Conservation (phyloP, 1,140 invertebrate species). For the Acromyrmex charruanus region DNA sequence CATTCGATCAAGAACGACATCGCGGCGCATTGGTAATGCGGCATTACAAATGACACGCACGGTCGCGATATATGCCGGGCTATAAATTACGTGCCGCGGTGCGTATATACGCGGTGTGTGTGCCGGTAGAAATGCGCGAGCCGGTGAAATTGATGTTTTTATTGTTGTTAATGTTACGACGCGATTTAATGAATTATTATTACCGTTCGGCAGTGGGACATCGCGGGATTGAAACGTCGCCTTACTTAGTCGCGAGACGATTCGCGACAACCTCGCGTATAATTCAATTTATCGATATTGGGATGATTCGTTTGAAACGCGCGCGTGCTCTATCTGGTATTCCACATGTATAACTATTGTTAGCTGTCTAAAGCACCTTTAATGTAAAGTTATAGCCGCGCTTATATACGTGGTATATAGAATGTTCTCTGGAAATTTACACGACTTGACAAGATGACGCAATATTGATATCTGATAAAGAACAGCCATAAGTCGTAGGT, state of each 20-base stretch:
- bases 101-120: not conserved
- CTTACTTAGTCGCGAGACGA: not conserved
- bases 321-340: not conserved
- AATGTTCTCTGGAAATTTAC: constrained; percentile 41
- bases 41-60: constrained; percentile 62
- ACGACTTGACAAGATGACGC: constrained; percentile 22
- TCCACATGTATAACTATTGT: not conserved
- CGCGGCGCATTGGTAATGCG: constrained; percentile 59
- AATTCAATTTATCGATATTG: constrained; percentile 40
- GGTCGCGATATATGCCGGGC: constrained; percentile 37
- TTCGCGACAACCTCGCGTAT: not conserved
- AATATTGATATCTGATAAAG: constrained; percentile 34
- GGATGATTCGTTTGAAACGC: not conserved
- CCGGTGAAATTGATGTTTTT: constrained; percentile 34
- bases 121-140: not conserved
- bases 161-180: constrained; percentile 26
- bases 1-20: constrained; percentile 62
- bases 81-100: constrained; percentile 50
- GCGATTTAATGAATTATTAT: constrained; percentile 42
- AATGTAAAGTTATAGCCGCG: not conserved
- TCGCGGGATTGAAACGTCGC: constrained; percentile 36
- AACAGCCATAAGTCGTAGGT: not conserved
- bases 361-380: constrained; percentile 1
- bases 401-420: not conserved
- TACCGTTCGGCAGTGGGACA: not conserved